Evolutionary conservation across 2,888 invertebrate species (phyloP).

Genomic region (Galeruca laticollis): DNA sequence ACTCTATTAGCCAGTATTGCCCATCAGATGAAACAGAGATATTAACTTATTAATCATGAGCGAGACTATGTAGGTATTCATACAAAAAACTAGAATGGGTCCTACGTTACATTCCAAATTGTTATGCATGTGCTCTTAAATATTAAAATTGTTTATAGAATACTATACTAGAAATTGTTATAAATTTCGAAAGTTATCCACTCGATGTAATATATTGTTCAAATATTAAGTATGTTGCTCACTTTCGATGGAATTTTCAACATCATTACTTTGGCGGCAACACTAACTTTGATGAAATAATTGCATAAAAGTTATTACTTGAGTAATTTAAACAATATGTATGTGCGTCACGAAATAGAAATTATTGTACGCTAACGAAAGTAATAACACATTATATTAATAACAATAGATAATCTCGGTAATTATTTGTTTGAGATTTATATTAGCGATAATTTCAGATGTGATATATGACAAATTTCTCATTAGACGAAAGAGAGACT

Average conservation of each 20-base stretch:
- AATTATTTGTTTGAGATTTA: background rate
- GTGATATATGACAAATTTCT: no score
- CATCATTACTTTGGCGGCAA: background rate
- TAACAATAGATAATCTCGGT: background rate
- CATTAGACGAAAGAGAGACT: no score
- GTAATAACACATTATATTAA: background rate
- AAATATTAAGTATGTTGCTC: background rate
- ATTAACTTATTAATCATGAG: no score
- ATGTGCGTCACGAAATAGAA: conserved; percentile 11
- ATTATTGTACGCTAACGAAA: conserved; percentile 10
- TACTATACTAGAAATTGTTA: no score
- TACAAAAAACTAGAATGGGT: no score
- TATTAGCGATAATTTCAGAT: background rate
- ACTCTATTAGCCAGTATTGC: no score
- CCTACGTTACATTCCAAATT: no score
- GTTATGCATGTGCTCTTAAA: no score
- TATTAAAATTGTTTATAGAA: no score
- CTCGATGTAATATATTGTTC: background rate
- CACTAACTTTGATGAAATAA: conserved; percentile 5
- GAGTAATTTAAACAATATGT: background rate
- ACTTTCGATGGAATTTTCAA: background rate
- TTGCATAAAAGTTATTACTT: conserved; percentile 8
- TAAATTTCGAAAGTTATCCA: no score
- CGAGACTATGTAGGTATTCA: no score
- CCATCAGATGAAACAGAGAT: no score